A percentile compares a stretch with the other conserved stretches of the same genome.
Evolutionary conservation across 2,797 vertebrate genomes (phyloP).

Genomic region (Lates japonicus): DNA sequence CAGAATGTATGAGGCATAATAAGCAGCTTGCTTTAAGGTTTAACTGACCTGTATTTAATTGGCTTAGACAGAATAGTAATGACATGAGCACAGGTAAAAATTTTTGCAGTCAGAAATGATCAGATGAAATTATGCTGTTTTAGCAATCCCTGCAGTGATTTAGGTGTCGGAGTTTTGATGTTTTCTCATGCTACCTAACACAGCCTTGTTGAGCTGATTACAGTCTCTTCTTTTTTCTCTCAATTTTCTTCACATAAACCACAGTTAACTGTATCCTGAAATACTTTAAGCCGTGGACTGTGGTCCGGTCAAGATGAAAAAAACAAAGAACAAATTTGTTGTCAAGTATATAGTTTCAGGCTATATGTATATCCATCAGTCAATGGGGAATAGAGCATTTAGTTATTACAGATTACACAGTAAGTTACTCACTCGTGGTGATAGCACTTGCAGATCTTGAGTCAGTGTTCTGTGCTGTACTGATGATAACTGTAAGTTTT

Average conservation of each 20-base stretch:
- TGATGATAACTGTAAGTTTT: background rate
- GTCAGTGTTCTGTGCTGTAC: background rate
- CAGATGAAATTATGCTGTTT: slow-evolving; percentile 21
- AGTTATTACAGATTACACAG: background rate
- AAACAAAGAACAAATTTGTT: background rate
- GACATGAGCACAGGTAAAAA: background rate
- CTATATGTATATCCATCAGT: background rate
- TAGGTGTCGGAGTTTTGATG: background rate
- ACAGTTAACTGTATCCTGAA: background rate
- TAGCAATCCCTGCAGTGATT: background rate
- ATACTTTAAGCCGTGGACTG: background rate
- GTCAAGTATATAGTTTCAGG: background rate
- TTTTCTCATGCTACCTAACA: background rate
- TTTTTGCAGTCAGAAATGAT: slow-evolving; percentile 9
- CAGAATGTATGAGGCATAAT: background rate
- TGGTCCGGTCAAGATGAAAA: background rate
- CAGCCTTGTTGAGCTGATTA: background rate
- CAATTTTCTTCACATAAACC: background rate
- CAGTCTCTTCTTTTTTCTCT: background rate
- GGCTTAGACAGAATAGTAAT: slow-evolving; percentile 22
- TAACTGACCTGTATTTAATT: slow-evolving; percentile 19
- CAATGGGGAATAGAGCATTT: background rate
- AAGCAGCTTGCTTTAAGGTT: slow-evolving; percentile 1
- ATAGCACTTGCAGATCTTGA: background rate
- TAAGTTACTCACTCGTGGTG: background rate